A percentile compares a stretch with the other conserved stretches of the same genome.
phyloP scores from a whole-genome alignment of 2,113 vertebrate genomes.

The Eolophus roseicapilla region DNA sequence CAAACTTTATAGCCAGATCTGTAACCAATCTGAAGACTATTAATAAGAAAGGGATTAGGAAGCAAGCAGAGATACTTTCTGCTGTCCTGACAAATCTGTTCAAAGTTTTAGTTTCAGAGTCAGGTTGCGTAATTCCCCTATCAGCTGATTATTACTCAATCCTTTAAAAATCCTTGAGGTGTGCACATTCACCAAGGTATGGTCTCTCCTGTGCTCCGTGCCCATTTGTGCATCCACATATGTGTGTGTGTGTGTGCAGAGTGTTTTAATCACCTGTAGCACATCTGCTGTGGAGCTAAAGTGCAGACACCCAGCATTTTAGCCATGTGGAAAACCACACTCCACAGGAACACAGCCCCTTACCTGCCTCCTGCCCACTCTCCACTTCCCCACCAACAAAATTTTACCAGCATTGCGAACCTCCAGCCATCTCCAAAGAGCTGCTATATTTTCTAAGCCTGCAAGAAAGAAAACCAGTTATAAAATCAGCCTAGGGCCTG shows the following conservation, averaged over 20 bases:
- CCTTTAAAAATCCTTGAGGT: not conserved
- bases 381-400: not conserved
- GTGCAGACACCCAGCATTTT: not conserved
- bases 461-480: not conserved
- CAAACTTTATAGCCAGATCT: not conserved
- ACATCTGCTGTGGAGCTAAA: not conserved
- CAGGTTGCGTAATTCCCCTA: not conserved
- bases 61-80: not conserved
- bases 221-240: not conserved
- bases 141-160: not conserved
- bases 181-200: not conserved
- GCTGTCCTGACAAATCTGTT: not conserved
- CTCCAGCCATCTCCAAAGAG: not conserved
- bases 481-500: not conserved
- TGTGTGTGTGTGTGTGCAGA: accelerated
- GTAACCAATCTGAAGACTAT: not conserved
- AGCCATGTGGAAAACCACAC: not conserved
- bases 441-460: not conserved
- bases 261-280: not conserved
- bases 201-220: accelerated
- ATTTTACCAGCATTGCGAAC: not conserved
- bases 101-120: not conserved
- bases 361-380: not conserved
- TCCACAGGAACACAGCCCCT: not conserved
- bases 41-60: not conserved